Base-by-base conservation (phyloP, 2,113 vertebrate species). In the Urocolius indicus region DNA sequence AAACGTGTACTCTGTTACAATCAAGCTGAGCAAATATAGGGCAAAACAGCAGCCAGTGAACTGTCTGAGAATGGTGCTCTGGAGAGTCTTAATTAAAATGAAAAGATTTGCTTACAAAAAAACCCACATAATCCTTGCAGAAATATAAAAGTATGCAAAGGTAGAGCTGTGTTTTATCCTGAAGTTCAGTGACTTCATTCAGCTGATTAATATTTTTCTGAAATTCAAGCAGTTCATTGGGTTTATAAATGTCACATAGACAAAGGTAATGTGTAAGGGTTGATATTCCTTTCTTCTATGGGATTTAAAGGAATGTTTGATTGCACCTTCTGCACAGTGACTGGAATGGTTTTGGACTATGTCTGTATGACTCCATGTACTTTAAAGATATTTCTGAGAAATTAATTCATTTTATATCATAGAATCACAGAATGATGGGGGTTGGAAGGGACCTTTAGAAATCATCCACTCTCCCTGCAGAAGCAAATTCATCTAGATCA, bases 71-170 rank as follows among this genome's bases (percentile, higher is more conserved):
- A 16, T 36, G 48, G 23, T 41, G 6, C 38, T 48, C 58, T 55
- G 46, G 62, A 90, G 71, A 63, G 23, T 27, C n/a, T 18, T 51
- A 43, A 57, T 68, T 59, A n/a, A 34, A 82, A 85, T 7, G 15
- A 29, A 82, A 85, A 46, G 7, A 12, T 51, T 63, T 36, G 2
- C 29, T 83, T 46, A 2, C 68, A 75, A 43, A 65, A 77, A n/a
- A n/a, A n/a, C n/a, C n/a, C n/a, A n/a, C n/a, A 16, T 0, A 52
- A 54, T 14, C 10, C 7, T 2, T 0, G 0, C n/a, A 21, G 51
- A 49, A 43, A n/a, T n/a, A n/a, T 48, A 12, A 15, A 80, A 45
- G 10, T n/a, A 7, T 1, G n/a, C n/a, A n/a, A n/a, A n/a, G n/a
- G 23, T n/a, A 26, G 22, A 55, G 5, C 30, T n/a, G 43, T 45